Conservation (phyloP, 2,888 invertebrate genomes). For the Noctua comes region DNA sequence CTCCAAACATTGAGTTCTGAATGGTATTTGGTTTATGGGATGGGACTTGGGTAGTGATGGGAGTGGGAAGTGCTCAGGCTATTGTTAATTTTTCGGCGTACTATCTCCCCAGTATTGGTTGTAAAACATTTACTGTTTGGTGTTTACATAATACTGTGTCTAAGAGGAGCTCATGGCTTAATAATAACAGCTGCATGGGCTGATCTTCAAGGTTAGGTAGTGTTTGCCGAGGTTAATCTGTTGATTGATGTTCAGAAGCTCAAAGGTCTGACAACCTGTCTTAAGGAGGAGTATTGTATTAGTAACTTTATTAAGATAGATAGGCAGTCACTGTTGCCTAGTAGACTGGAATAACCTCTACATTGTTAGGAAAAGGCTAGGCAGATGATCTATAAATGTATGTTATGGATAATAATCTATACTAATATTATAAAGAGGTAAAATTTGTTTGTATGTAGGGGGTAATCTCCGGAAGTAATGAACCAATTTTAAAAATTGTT, state of each 20-base stretch:
- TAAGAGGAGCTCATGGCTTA: neutral
- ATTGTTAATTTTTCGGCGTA: neutral
- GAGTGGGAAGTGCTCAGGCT: neutral
- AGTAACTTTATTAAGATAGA: neutral
- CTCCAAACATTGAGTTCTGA: neutral
- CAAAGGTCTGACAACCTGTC: neutral
- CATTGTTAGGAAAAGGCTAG: too few relatives aligned
- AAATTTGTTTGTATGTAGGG: too few relatives aligned
- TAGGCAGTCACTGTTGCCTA: neutral
- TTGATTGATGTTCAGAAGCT: neutral
- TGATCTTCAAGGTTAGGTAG: neutral
- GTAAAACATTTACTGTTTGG: neutral
- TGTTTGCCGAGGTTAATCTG: neutral
- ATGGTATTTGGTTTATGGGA: neutral
- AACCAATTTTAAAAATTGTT: too few relatives aligned
- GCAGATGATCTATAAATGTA: neutral
- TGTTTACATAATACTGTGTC: too few relatives aligned
- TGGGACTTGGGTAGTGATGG: neutral
- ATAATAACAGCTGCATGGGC: neutral
- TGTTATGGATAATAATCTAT: too few relatives aligned
- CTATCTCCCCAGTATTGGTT: neutral
- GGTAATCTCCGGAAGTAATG: too few relatives aligned
- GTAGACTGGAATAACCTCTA: neutral
- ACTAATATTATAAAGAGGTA: too few relatives aligned
- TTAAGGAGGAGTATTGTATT: neutral